phyloP scores from a whole-genome alignment of 2,888 invertebrate species.

The Acronicta aceris region DNA sequence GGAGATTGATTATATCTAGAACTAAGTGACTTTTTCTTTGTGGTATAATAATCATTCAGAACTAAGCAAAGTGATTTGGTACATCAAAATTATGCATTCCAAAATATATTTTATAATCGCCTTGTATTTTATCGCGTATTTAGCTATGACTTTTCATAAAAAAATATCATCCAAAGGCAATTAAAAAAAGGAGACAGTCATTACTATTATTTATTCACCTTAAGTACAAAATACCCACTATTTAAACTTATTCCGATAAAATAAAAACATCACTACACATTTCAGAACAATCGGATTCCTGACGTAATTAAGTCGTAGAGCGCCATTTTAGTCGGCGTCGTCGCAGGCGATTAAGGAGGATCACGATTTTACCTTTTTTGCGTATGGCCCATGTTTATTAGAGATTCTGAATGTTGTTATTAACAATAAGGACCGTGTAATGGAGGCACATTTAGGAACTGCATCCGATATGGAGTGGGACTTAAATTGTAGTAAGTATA shows the following conservation, averaged over 20 bases:
- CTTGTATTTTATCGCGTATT: too few relatives aligned
- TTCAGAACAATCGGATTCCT: slow-evolving; percentile 45
- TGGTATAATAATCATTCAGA: not conserved
- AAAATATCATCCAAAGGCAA: too few relatives aligned
- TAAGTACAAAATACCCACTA: slow-evolving; percentile 16
- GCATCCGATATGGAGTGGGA: slow-evolving; percentile 17
- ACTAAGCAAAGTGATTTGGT: not conserved
- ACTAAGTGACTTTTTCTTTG: too few relatives aligned
- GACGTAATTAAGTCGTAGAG: slow-evolving; percentile 55
- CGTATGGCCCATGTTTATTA: slow-evolving; percentile 48
- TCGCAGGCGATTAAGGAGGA: slow-evolving; percentile 63
- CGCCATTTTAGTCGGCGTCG: slow-evolving; percentile 66
- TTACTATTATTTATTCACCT: slow-evolving; percentile 19
- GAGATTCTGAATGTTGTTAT: slow-evolving; percentile 60
- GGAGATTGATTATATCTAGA: too few relatives aligned
- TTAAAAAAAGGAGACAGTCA: not conserved
- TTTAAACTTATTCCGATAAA: slow-evolving; percentile 28
- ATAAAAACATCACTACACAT: slow-evolving; percentile 29
- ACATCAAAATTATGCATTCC: too few relatives aligned
- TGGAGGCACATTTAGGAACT: slow-evolving; percentile 32
- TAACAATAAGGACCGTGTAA: slow-evolving; percentile 47
- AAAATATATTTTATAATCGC: too few relatives aligned
- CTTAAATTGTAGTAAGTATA: slow-evolving; percentile 17
- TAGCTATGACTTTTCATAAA: not conserved
- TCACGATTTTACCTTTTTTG: slow-evolving; percentile 72